phyloP scores from a whole-genome alignment of 2,888 invertebrate species.

The Clanis bilineata region DNA sequence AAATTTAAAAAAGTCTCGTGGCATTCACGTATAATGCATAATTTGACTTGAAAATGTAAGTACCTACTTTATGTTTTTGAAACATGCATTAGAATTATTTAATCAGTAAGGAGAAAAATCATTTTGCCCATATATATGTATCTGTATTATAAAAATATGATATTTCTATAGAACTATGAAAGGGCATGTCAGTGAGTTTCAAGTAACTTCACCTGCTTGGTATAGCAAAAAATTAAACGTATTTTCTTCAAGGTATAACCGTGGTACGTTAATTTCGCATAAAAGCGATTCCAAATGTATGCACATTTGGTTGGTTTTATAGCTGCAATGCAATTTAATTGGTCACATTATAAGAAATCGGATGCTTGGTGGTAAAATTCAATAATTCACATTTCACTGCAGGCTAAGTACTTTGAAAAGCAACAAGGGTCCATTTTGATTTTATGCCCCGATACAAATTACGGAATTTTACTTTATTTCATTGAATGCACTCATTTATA shows the following conservation, averaged over 20 bases:
- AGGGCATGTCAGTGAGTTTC: neutral
- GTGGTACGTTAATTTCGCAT: neutral
- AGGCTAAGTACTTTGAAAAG: neutral
- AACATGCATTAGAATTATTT: too few relatives aligned
- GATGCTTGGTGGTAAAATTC: constrained; percentile 22
- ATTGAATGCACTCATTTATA: too few relatives aligned
- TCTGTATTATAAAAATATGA: neutral
- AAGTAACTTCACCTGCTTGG: neutral
- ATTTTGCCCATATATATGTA: too few relatives aligned
- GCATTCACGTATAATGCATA: too few relatives aligned
- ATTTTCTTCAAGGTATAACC: neutral
- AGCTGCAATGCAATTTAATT: constrained; percentile 35
- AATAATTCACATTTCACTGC: constrained; percentile 14
- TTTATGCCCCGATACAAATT: neutral
- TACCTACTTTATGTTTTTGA: too few relatives aligned
- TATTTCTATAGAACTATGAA: neutral
- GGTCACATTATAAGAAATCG: constrained; percentile 42
- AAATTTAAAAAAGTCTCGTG: too few relatives aligned
- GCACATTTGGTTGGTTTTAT: constrained; percentile 3
- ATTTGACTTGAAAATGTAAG: too few relatives aligned
- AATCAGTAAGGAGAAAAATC: too few relatives aligned
- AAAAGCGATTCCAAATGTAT: neutral
- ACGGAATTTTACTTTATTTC: neutral
- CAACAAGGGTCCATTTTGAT: neutral
- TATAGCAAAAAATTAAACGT: neutral